These are phyloP conservation scores for Caranx melampygus DNA, from an alignment of 2,113 vertebrate species.

Conservation along the genomic window DNA sequence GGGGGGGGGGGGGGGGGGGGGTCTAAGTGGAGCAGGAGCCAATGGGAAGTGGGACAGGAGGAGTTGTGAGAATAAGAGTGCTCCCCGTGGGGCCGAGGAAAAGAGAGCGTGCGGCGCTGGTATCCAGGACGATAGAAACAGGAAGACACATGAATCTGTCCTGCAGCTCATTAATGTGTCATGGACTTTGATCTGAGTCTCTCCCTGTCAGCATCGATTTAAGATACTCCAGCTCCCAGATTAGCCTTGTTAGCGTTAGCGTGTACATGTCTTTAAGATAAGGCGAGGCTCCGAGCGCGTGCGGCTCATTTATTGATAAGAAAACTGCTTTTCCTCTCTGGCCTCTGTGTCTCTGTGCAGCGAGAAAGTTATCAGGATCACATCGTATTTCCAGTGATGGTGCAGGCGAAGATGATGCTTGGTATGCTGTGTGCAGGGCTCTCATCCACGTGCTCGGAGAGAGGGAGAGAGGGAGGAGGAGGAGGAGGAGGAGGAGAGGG, in stretches of 20 bases:
- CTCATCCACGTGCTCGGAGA: neutral
- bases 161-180: neutral
- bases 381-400: neutral
- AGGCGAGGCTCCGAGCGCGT: neutral
- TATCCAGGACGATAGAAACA: constrained; percentile 73
- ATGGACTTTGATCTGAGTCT: constrained; percentile 11
- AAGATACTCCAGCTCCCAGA: constrained; percentile 14
- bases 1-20: no score
- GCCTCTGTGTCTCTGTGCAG: neutral
- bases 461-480: no score
- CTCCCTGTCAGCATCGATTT: constrained; percentile 1
- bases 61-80: constrained; percentile 54
- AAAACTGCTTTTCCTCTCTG: neutral
- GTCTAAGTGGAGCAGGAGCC: constrained; percentile 67
- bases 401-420: neutral
- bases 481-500: neutral
- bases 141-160: neutral
- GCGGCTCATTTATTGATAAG: constrained; percentile 35
- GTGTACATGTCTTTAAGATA: neutral
- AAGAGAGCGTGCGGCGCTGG: constrained; percentile 48
- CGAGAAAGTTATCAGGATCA: neutral
- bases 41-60: constrained; percentile 74
- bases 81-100: constrained; percentile 43
- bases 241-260: neutral
- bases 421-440: neutral